Evolutionary conservation across 2,888 invertebrate genomes (phyloP).

Genomic region (Drosophila infuscata): DNA sequence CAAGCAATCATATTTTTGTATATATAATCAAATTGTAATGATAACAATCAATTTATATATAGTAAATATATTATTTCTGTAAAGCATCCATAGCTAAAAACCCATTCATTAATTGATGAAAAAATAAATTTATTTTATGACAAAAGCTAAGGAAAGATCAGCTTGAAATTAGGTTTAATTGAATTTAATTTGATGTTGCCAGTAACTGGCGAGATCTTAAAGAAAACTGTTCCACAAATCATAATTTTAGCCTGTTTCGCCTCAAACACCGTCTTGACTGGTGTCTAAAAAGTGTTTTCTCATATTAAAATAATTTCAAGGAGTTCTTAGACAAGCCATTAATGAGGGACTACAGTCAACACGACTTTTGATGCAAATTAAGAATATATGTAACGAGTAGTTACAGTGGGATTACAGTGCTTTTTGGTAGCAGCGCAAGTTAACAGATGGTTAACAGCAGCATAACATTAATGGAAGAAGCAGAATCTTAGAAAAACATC

Average conservation of each 20-base stretch:
- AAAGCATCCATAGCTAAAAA: not conserved
- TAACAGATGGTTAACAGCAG: no score
- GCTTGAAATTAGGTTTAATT: not conserved
- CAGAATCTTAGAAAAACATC: no score
- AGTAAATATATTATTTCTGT: not conserved
- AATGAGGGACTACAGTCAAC: not conserved
- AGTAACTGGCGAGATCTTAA: not conserved
- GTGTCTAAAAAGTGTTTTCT: no score
- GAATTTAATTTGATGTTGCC: not conserved
- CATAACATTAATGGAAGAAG: no score
- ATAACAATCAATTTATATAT: not conserved
- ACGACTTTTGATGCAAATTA: not conserved
- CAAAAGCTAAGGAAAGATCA: not conserved
- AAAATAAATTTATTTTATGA: accelerated
- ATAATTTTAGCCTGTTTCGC: accelerated
- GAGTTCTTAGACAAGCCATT: not conserved
- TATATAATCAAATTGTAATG: not conserved
- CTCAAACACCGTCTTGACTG: not conserved
- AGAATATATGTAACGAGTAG: not conserved
- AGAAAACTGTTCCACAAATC: not conserved
- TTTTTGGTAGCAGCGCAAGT: no score
- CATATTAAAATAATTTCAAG: not conserved
- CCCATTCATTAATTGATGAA: not conserved
- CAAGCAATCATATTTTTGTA: not conserved
- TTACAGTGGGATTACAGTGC: no score